Evolutionary conservation across 2,113 vertebrate species (phyloP).

Genomic region (Thoracochromis brauschi): DNA sequence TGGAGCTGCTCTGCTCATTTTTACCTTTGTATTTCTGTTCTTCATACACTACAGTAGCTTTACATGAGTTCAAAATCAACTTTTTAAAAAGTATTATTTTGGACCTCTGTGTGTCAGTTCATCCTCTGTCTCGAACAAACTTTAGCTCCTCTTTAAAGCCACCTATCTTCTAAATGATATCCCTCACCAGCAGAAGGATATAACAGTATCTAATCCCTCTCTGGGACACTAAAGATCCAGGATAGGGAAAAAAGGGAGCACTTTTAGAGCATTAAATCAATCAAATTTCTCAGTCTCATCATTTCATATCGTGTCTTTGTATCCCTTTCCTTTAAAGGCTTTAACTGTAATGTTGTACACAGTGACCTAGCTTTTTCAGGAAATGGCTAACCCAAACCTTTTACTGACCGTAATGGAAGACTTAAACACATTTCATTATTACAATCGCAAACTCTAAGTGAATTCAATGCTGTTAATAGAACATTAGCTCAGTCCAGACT

Average conservation of each 20-base stretch:
- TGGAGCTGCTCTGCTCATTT: fast-evolving
- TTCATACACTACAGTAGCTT: background rate
- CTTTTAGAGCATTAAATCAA: background rate
- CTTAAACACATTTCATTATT: background rate
- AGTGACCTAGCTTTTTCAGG: fast-evolving
- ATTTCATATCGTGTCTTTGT: background rate
- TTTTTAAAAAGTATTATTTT: fast-evolving
- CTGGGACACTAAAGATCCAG: background rate
- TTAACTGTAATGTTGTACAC: background rate
- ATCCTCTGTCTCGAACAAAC: fast-evolving
- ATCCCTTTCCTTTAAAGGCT: fast-evolving
- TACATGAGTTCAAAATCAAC: background rate
- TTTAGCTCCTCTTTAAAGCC: background rate
- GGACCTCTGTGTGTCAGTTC: background rate
- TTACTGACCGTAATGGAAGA: background rate
- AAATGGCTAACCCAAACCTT: background rate
- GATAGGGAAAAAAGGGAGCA: fast-evolving
- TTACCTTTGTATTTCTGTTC: background rate
- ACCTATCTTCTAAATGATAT: fast-evolving
- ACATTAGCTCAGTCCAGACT: background rate
- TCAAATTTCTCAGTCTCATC: fast-evolving
- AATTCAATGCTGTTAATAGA: background rate
- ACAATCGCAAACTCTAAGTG: fast-evolving
- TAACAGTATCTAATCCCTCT: background rate
- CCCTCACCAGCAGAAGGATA: background rate